Percentiles rank a stretch among this genome's conserved stretches.
Evolutionary conservation across 1,140 invertebrate genomes (phyloP).

Genomic region (Drosophila neocordata): DNA sequence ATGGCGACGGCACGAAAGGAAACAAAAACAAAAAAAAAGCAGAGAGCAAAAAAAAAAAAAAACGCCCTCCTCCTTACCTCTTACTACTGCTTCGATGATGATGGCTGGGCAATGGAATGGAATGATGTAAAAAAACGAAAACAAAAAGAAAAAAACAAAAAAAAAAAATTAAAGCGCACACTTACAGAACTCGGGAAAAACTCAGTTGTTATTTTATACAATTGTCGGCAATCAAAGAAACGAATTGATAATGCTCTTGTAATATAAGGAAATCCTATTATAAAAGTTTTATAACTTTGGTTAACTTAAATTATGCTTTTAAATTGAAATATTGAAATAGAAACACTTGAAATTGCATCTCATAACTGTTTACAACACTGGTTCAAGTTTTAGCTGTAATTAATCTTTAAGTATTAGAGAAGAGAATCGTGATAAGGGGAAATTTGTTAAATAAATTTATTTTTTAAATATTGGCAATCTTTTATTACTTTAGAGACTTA

Average conservation of each 20-base stretch:
- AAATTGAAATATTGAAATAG: background rate
- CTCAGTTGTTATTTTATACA: background rate
- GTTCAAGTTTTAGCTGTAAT: too few relatives aligned
- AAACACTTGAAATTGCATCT: background rate
- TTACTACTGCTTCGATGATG: background rate
- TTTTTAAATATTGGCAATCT: too few relatives aligned
- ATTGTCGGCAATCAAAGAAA: background rate
- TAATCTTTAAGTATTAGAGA: too few relatives aligned
- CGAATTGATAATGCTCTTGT: background rate
- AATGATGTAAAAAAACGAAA: conserved; percentile 19
- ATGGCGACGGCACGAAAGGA: conserved; percentile 12
- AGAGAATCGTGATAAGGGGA: too few relatives aligned
- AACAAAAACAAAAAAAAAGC: background rate
- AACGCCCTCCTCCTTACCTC: background rate
- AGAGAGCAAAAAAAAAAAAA: background rate
- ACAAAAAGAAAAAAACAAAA: conserved; percentile 3
- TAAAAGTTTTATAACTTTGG: too few relatives aligned
- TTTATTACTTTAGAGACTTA: too few relatives aligned
- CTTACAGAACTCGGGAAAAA: conserved; percentile 18
- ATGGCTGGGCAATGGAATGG: conserved; percentile 20
- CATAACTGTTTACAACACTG: too few relatives aligned
- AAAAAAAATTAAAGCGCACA: conserved; percentile 9
- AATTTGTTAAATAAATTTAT: too few relatives aligned
- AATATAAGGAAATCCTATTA: background rate
- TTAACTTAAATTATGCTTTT: too few relatives aligned